Percentiles rank a stretch among this genome's conserved stretches.
Conservation (phyloP, 2,888 invertebrate species). For the Tetranychus piercei region DNA sequence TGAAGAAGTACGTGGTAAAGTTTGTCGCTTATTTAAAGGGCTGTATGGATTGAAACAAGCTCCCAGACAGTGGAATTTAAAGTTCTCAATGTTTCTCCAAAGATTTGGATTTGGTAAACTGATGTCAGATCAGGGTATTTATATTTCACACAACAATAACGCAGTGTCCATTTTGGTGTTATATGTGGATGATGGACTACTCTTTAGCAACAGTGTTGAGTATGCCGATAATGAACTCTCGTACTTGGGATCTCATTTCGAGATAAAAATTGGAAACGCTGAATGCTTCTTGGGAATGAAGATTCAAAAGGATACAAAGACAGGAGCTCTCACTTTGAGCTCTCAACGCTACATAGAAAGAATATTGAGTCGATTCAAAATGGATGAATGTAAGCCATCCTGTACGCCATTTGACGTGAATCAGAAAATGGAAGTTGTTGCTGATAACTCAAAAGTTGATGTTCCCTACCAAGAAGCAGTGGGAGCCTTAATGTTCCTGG, state of each 20-base stretch:
- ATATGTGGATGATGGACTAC: slow-evolving; percentile 23
- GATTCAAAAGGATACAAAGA: background rate
- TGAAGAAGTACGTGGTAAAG: slow-evolving; percentile 13
- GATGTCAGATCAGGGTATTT: slow-evolving; percentile 9
- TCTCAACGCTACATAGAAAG: slow-evolving; percentile 7
- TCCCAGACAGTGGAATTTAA: slow-evolving; percentile 20
- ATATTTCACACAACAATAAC: background rate
- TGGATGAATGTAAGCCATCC: slow-evolving; percentile 12
- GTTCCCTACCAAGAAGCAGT: slow-evolving; percentile 4
- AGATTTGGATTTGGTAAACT: background rate
- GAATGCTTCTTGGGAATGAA: slow-evolving; percentile 15
- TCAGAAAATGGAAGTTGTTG: background rate
- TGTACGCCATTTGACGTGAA: slow-evolving; percentile 3
- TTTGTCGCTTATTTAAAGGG: slow-evolving; percentile 22
- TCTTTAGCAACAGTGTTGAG: background rate
- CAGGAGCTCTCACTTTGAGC: background rate
- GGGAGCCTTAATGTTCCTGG: background rate
- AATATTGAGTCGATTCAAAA: background rate
- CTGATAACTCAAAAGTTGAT: background rate
- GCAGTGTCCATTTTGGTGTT: slow-evolving; percentile 16
- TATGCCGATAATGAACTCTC: background rate
- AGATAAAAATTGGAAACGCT: slow-evolving; percentile 1
- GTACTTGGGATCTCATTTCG: background rate
- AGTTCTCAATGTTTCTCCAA: slow-evolving; percentile 8
- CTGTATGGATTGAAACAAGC: slow-evolving; percentile 24